Evolutionary conservation across 1,140 invertebrate genomes (phyloP).

Genomic region (Scaptomyza montana): DNA sequence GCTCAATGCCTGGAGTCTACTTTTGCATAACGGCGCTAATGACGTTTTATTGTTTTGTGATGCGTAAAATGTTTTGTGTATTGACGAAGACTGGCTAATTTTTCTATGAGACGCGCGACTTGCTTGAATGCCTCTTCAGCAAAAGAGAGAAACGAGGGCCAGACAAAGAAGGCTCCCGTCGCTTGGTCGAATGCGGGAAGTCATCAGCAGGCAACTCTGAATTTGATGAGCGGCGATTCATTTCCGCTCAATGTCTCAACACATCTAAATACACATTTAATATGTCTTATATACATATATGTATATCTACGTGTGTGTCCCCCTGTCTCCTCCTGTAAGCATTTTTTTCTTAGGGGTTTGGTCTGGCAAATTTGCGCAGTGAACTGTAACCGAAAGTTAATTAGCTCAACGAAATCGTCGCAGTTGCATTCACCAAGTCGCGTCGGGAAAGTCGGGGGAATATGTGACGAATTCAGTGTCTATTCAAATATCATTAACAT

Average conservation of each 20-base stretch:
- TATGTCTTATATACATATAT: conserved; percentile 33
- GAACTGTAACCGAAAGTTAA: conserved; percentile 80
- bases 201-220: conserved; percentile 12
- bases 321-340: conserved; percentile 13
- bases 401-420: conserved; percentile 69
- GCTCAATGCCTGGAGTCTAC: background rate
- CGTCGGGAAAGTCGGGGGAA: conserved; percentile 22
- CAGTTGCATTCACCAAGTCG: conserved; percentile 18
- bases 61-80: conserved; percentile 64
- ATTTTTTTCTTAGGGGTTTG: conserved; percentile 10
- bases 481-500: conserved; percentile 42
- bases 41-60: conserved; percentile 74
- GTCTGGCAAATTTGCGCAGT: conserved; percentile 69
- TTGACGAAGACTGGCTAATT: conserved; percentile 38
- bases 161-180: conserved; percentile 38
- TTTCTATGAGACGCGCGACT: conserved; percentile 39
- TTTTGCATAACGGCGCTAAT: conserved; percentile 54
- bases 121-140: conserved; percentile 62
- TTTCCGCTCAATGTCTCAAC: conserved; percentile 59
- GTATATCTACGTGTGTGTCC: conserved; percentile 34
- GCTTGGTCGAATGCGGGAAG: conserved; percentile 35
- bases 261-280: conserved; percentile 52
- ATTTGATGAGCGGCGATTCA: conserved; percentile 67
- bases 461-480: conserved; percentile 41
- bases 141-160: background rate